A percentile compares a stretch with the other conserved stretches of the same genome.
Conservation (phyloP, 30 jellyfish, hydroid and myxozoan genomes). For the Nemopilema nomurai region DNA sequence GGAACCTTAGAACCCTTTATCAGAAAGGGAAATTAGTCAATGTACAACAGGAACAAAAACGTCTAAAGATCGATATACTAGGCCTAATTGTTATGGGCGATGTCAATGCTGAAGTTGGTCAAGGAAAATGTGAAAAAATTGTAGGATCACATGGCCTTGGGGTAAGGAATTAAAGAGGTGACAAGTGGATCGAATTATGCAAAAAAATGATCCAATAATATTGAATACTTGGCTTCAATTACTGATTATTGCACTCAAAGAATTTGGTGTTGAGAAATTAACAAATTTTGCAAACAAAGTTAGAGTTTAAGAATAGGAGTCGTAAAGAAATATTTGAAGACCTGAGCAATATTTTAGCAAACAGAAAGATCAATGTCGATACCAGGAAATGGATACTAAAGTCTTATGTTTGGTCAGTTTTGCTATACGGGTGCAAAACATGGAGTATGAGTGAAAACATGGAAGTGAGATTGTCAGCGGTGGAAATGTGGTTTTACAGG, state of each 20-base stretch:
- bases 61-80: conserved; percentile 7
- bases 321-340: no score
- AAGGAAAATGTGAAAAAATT: not conserved
- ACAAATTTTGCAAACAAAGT: no score
- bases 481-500: no score
- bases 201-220: no score
- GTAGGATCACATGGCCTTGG: conserved; percentile 5
- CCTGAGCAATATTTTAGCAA: not conserved
- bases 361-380: not conserved
- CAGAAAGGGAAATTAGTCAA: conserved; percentile 27
- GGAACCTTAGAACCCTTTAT: conserved; percentile 36
- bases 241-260: no score
- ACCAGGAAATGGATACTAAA: not conserved
- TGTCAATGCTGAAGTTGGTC: conserved; percentile 16
- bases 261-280: no score
- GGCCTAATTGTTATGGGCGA: conserved; percentile 24
- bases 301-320: no score
- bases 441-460: not conserved
- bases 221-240: no score
- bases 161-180: conserved; percentile 14
- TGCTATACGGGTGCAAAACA: not conserved
- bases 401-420: conserved; percentile 9
- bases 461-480: no score
- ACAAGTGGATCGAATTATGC: no score
- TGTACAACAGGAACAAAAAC: conserved; percentile 11